Evolutionary conservation across 2,113 vertebrate genomes (phyloP), one percentile per base, ranked within the genome.

Genomic region (Austrofundulus limnaeus): DNA sequence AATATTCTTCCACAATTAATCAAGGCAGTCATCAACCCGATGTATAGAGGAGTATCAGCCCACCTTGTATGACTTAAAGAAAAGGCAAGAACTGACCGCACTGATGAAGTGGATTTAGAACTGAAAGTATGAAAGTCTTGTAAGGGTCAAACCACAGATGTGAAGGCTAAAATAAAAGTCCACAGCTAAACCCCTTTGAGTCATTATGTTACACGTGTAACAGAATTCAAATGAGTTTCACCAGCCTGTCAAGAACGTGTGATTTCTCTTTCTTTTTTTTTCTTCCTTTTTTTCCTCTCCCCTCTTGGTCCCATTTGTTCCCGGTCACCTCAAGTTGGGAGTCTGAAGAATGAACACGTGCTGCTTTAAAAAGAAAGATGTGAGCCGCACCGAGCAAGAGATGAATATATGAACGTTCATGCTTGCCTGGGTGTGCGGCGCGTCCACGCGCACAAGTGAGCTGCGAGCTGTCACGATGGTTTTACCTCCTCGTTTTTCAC

Each of bases 401-500:
- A 77, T 80, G 50, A 74, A 72, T 73, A 54, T 49, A 61, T 16
- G 21, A 61, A 73, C 23, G 24, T 28, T 63, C 61, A 41, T n/a
- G 77, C 58, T 56, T 15, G 60, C 58, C 49, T 31, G 69, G 46
- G 20, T 73, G 61, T 68, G 42, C 56, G 31, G 69, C 43, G 68
- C 55, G 45, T 56, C 21, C 41, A 5, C 49, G 80, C 62, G 68
- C 65, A 64, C 64, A 62, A 84, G 70, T 85, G 67, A 84, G 81
- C 80, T 71, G 77, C 70, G 45, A 74, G 78, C 77, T 87, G 85
- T 85, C 84, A 75, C 31, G 49, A 34, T 20, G 41, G 46, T 72
- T 86, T 82, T 66, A 52, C 63, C 73, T 73, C 54, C 82, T 84
- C 72, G 46, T 88, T 84, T 87, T 83, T 87, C 79, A 85, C 54